These are phyloP conservation scores for Haliclona indistincta DNA, from an alignment of 37 sponge, comb jelly and placozoan genomes.

Conservation along the genomic window DNA sequence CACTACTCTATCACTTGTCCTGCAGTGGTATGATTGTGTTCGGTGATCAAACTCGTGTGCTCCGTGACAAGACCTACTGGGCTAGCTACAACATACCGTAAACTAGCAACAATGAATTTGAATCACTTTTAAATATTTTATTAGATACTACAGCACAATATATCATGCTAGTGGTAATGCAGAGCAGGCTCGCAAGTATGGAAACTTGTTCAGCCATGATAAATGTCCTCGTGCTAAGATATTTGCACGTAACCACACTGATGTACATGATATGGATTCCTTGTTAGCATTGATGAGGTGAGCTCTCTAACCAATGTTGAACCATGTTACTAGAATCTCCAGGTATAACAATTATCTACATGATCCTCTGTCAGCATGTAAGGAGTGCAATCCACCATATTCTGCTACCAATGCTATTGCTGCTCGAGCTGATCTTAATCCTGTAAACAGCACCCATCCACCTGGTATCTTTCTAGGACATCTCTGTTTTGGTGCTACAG, in stretches of 20 bases:
- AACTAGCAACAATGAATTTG: no score
- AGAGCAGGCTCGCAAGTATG: conserved; percentile 78
- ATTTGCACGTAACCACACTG: conserved; percentile 77
- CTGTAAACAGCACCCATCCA: conserved; percentile 84
- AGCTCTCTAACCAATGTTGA: background rate
- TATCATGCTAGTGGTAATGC: conserved; percentile 74
- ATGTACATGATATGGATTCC: conserved; percentile 72
- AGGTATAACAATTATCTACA: conserved; percentile 96
- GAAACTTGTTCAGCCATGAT: conserved; percentile 82
- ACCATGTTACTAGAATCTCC: background rate
- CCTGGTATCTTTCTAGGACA: conserved; percentile 82
- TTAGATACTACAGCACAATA: conserved; percentile 71
- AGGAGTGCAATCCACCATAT: conserved; percentile 94
- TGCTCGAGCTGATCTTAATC: conserved; percentile 95
- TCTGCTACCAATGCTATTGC: conserved; percentile 91
- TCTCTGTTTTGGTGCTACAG: conserved; percentile 88
- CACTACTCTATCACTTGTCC: no score
- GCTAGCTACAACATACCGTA: conserved; percentile 95
- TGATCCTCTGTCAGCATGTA: conserved; percentile 86
- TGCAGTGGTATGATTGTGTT: conserved; percentile 33
- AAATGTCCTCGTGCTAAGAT: conserved; percentile 84
- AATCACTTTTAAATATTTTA: background rate
- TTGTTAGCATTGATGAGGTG: conserved; percentile 89
- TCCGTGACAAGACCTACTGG: conserved; percentile 83
- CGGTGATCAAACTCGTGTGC: conserved; percentile 75